Evolutionary conservation across 2,888 invertebrate genomes (phyloP).

Genomic region (Scaeva pyrastri): DNA sequence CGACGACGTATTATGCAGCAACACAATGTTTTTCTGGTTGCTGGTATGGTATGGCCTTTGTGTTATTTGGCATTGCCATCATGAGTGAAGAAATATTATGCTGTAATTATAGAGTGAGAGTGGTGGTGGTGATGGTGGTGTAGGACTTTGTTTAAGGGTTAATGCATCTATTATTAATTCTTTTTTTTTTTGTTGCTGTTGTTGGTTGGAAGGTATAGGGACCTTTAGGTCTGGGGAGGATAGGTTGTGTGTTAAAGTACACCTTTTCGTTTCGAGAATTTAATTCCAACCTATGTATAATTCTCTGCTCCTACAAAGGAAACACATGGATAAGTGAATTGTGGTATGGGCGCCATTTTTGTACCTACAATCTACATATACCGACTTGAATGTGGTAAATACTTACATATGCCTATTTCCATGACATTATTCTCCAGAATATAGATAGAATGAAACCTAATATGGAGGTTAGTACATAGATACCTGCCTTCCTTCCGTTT

Average conservation of each 20-base stretch:
- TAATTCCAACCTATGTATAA: slow-evolving; percentile 15
- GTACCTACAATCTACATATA: neutral
- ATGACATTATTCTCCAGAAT: neutral
- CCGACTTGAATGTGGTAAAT: too few species aligned
- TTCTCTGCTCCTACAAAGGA: slow-evolving; percentile 14
- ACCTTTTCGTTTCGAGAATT: slow-evolving; percentile 31
- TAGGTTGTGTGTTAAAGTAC: slow-evolving; percentile 25
- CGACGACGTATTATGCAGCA: slow-evolving; percentile 21
- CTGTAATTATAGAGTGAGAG: slow-evolving; percentile 54
- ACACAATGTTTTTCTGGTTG: slow-evolving; percentile 46
- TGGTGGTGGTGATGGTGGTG: slow-evolving; percentile 19
- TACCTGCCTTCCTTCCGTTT: too few species aligned
- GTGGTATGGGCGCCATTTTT: slow-evolving; percentile 60
- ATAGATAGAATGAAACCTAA: too few species aligned
- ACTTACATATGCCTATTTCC: neutral
- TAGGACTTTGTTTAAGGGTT: slow-evolving; percentile 49
- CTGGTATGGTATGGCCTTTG: slow-evolving; percentile 23
- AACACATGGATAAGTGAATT: neutral
- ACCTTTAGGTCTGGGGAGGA: too few species aligned
- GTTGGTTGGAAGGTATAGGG: slow-evolving; percentile 12
- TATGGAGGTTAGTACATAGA: too few species aligned
- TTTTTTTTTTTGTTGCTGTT: neutral
- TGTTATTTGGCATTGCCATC: slow-evolving; percentile 19
- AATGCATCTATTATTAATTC: slow-evolving; percentile 66
- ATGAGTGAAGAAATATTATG: slow-evolving; percentile 40